phyloP scores from a whole-genome alignment of 2,888 invertebrate species.

The Polymixis flavicincta region DNA sequence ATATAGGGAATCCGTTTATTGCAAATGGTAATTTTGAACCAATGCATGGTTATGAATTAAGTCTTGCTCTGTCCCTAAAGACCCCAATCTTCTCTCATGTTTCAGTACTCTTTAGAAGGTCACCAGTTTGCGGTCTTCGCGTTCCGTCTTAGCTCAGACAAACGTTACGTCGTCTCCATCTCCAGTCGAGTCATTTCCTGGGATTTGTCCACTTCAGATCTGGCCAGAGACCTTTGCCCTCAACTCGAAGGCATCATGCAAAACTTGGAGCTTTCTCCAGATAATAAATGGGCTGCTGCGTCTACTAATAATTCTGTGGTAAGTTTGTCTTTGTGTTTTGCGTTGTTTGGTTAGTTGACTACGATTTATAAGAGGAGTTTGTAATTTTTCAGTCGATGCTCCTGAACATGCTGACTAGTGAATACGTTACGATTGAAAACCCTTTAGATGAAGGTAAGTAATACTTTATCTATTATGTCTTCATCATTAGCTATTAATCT shows the following conservation, averaged over 20 bases:
- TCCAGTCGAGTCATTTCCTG: constrained; percentile 99
- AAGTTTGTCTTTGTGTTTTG: constrained; percentile 41
- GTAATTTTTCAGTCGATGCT: constrained; percentile 93
- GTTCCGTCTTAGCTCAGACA: constrained; percentile 96
- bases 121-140: constrained; percentile 99
- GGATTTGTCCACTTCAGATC: constrained; percentile 98
- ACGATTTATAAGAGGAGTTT: neutral
- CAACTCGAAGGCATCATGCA: constrained; percentile 98
- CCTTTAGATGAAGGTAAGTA: constrained; percentile 92
- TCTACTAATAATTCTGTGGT: constrained; percentile 98
- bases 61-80: no score
- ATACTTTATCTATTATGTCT: no score
- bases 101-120: constrained; percentile 98
- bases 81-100: no score
- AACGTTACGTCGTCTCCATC: constrained; percentile 98
- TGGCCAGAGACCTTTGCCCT: constrained; percentile 97
- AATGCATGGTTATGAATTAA: no score
- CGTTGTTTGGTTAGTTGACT: no score
- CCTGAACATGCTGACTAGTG: constrained; percentile 98
- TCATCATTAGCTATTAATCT: neutral
- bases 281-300: constrained; percentile 98
- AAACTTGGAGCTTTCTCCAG: constrained; percentile 97
- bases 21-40: no score
- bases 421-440: constrained; percentile 96
- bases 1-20: no score